Conservation (phyloP, 2,888 invertebrate genomes). For the Tachina fera region DNA sequence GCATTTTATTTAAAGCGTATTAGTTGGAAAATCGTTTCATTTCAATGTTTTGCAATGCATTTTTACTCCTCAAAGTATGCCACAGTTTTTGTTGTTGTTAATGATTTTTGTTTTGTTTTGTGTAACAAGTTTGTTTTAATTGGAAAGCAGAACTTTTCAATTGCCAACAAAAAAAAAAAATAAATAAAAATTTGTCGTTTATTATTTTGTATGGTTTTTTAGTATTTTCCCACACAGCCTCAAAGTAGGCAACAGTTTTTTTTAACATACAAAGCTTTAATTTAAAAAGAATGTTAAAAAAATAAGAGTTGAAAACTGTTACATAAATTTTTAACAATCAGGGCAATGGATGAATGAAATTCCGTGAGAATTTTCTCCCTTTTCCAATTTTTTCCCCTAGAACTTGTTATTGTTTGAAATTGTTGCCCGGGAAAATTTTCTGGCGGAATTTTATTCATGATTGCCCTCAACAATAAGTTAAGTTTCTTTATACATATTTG, state of each 20-base stretch:
- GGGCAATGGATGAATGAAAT: no score
- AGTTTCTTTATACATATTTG: not conserved
- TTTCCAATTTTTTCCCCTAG: no score
- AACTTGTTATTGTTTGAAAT: no score
- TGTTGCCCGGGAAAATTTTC: no score
- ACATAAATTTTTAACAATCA: no score
- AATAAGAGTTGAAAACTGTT: no score
- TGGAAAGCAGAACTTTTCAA: not conserved
- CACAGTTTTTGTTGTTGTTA: not conserved
- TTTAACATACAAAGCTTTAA: not conserved
- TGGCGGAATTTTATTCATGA: no score
- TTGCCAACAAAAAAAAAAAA: not conserved
- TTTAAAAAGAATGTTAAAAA: no score
- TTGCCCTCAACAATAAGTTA: not conserved
- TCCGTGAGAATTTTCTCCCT: no score
- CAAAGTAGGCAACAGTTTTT: not conserved
- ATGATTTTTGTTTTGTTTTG: not conserved
- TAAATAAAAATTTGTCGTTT: not conserved
- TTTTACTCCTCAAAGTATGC: not conserved
- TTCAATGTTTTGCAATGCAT: not conserved
- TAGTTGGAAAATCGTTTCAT: no score
- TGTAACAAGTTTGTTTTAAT: not conserved
- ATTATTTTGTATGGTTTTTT: not conserved
- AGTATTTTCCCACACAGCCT: not conserved
- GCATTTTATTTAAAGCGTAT: no score